Evolutionary conservation across 2,797 vertebrate genomes (phyloP).

Genomic region (Heterohyrax brucei): DNA sequence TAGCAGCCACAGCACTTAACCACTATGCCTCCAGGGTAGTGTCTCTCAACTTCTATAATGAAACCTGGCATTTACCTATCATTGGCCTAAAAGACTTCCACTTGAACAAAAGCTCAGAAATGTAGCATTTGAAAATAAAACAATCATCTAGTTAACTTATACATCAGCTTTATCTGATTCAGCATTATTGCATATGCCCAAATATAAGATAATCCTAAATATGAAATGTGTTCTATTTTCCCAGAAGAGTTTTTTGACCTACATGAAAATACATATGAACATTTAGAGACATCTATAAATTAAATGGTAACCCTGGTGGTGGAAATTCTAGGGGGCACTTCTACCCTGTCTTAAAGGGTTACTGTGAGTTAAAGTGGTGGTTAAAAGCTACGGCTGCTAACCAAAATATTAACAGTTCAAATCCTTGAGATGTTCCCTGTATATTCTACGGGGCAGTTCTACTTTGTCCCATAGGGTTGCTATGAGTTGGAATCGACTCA

Average conservation of each 20-base stretch:
- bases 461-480: no score
- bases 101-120: slow-evolving; percentile 51
- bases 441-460: no score
- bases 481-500: no score
- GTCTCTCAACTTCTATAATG: slow-evolving; percentile 61
- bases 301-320: neutral
- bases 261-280: slow-evolving; percentile 9
- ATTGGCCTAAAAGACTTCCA: slow-evolving; percentile 45
- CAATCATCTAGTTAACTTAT: neutral
- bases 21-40: neutral
- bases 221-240: neutral
- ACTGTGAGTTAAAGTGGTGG: no score
- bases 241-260: slow-evolving; percentile 33
- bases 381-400: no score
- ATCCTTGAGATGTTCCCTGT: no score
- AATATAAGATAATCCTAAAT: slow-evolving; percentile 31
- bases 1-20: no score
- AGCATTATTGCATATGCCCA: neutral
- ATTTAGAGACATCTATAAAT: slow-evolving; percentile 36
- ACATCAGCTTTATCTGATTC: neutral
- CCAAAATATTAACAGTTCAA: no score
- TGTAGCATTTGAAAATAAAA: slow-evolving; percentile 47
- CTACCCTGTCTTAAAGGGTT: no score
- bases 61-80: slow-evolving; percentile 38
- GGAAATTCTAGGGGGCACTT: no score